Percentiles rank a stretch among this genome's conserved stretches.
phyloP scores from a whole-genome alignment of 2,113 vertebrate genomes.

The Lota lota region DNA sequence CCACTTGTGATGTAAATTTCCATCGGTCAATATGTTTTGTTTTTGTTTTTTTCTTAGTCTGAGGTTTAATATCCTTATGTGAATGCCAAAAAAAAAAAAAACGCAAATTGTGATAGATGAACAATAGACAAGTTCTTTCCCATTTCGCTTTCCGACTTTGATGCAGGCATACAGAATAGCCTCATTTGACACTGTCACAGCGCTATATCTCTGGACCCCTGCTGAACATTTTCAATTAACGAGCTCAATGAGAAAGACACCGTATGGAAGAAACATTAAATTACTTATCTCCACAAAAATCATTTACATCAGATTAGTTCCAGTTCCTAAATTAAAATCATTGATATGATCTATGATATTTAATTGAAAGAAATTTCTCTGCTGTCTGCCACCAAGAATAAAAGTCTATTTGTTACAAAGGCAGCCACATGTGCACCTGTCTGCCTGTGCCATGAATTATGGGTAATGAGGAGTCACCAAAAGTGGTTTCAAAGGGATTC shows the following conservation, averaged over 20 bases:
- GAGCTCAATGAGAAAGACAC: constrained; percentile 24
- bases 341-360: constrained; percentile 49
- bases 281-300: constrained; percentile 44
- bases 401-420: constrained; percentile 33
- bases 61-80: no score
- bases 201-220: constrained; percentile 20
- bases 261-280: constrained; percentile 39
- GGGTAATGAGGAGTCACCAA: constrained; percentile 50
- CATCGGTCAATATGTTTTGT: no score
- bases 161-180: constrained; percentile 11
- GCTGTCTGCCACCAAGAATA: constrained; percentile 18
- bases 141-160: constrained; percentile 23
- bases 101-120: no score
- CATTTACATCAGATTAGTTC: constrained; percentile 53
- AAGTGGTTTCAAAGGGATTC: constrained; percentile 23
- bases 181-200: constrained; percentile 50
- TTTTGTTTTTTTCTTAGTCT: no score
- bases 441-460: constrained; percentile 42
- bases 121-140: neutral
- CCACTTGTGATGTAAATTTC: no score
- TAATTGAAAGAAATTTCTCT: constrained; percentile 55
- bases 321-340: constrained; percentile 48
- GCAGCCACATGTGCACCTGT: constrained; percentile 34
- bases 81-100: no score
- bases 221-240: constrained; percentile 57